phyloP scores from a whole-genome alignment of 2,113 vertebrate species.

The Myotis lucifugus region DNA sequence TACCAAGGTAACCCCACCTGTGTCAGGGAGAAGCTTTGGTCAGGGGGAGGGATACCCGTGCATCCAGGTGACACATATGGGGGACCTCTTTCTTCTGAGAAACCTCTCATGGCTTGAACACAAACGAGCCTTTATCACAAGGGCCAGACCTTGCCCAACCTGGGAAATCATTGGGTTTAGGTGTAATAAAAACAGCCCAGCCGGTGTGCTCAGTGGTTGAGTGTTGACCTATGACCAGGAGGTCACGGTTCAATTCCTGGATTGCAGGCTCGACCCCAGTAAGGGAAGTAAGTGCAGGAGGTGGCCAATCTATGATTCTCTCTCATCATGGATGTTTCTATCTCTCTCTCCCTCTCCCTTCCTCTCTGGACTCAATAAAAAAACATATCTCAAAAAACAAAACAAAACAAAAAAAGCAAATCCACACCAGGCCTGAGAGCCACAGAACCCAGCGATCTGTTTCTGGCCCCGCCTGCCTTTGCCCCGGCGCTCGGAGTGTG shows the following conservation, averaged over 20 bases:
- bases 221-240: no score
- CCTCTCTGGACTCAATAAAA: no score
- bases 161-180: background rate
- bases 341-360: no score
- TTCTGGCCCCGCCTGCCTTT: background rate
- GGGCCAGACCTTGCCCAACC: background rate
- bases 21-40: background rate
- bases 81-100: background rate
- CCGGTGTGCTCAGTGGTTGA: no score
- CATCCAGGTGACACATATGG: fast-evolving
- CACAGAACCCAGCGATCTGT: background rate
- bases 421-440: background rate
- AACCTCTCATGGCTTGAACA: background rate
- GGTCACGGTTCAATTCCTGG: no score
- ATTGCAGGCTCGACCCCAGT: no score
- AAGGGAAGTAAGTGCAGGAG: no score
- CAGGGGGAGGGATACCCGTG: background rate
- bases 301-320: no score
- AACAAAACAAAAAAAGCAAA: background rate
- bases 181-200: background rate
- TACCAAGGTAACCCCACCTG: slow-evolving; percentile 85
- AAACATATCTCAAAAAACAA: no score
- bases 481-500: background rate
- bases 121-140: background rate
- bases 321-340: no score